Percentiles rank a stretch among this genome's conserved stretches.
These are phyloP conservation scores for Lordiphosa stackelbergi DNA, from an alignment of 1,140 invertebrate species.

Conservation along the genomic window DNA sequence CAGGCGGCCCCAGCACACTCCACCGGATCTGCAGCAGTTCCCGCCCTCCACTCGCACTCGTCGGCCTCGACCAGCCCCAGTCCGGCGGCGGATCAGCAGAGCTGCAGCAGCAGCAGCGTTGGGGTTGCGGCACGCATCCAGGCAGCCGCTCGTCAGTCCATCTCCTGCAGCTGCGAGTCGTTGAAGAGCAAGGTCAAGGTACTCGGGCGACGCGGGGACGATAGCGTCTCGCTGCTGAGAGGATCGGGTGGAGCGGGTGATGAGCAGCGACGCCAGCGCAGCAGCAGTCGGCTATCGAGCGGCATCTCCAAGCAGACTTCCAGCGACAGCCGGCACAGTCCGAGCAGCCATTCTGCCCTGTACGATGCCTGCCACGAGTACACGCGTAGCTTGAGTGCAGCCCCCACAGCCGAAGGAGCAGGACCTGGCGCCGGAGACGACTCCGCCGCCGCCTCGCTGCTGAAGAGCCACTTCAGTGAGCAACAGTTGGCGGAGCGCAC, in stretches of 20 bases:
- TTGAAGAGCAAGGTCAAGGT: slow-evolving; percentile 35
- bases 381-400: slow-evolving; percentile 66
- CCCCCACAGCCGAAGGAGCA: slow-evolving; percentile 29
- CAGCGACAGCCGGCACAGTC: slow-evolving; percentile 64
- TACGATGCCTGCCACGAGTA: slow-evolving; percentile 70
- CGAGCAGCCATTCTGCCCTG: slow-evolving; percentile 62
- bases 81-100: slow-evolving; percentile 38
- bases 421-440: slow-evolving; percentile 18
- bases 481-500: slow-evolving; percentile 51
- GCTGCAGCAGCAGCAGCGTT: slow-evolving; percentile 44
- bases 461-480: slow-evolving; percentile 50
- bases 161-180: slow-evolving; percentile 49
- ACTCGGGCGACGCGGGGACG: slow-evolving; percentile 12
- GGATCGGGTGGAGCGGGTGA: slow-evolving; percentile 44
- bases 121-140: slow-evolving; percentile 21
- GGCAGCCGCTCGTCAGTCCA: slow-evolving; percentile 27
- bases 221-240: slow-evolving; percentile 57
- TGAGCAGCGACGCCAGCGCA: slow-evolving; percentile 56
- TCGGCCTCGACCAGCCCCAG: slow-evolving; percentile 36
- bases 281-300: slow-evolving; percentile 60
- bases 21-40: slow-evolving; percentile 7
- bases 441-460: slow-evolving; percentile 10
- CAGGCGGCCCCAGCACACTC: slow-evolving; percentile 37
- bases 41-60: slow-evolving; percentile 37
- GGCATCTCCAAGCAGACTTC: slow-evolving; percentile 71